Conservation (phyloP, 1,140 invertebrate species). For the Penaeus chinensis region DNA sequence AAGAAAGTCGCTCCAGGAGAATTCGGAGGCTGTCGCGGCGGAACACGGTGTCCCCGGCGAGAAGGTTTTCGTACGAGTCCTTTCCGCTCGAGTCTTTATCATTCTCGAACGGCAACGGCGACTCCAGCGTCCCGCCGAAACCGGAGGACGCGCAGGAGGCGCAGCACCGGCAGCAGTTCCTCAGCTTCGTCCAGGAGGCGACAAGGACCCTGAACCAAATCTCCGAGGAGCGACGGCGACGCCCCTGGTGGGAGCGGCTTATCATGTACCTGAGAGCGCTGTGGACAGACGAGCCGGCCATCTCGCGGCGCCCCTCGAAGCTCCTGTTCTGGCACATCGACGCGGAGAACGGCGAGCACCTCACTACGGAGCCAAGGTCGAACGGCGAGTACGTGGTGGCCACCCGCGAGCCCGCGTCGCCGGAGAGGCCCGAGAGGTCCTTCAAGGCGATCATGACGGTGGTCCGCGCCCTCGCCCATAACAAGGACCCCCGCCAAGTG, state of each 20-base stretch:
- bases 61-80: too few species aligned
- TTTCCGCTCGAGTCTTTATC: too few species aligned
- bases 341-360: constrained; percentile 27
- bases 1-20: too few species aligned
- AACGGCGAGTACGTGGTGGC: constrained; percentile 51
- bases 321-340: constrained; percentile 50
- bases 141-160: background rate
- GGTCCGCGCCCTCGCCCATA: constrained; percentile 17
- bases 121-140: background rate
- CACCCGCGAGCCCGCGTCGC: background rate
- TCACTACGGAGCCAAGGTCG: constrained; percentile 24
- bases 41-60: too few species aligned
- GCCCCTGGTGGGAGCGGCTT: constrained; percentile 42
- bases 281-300: constrained; percentile 24
- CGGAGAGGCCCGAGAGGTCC: constrained; percentile 11
- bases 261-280: constrained; percentile 26
- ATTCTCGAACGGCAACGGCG: background rate
- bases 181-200: constrained; percentile 21
- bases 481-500: background rate
- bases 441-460: constrained; percentile 13
- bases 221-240: constrained; percentile 20
- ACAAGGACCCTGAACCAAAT: constrained; percentile 29
- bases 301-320: constrained; percentile 23
- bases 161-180: background rate
- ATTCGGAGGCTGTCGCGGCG: too few species aligned